Conservation (phyloP, 2,797 vertebrate genomes). For the Tauraco hartlaubi region DNA sequence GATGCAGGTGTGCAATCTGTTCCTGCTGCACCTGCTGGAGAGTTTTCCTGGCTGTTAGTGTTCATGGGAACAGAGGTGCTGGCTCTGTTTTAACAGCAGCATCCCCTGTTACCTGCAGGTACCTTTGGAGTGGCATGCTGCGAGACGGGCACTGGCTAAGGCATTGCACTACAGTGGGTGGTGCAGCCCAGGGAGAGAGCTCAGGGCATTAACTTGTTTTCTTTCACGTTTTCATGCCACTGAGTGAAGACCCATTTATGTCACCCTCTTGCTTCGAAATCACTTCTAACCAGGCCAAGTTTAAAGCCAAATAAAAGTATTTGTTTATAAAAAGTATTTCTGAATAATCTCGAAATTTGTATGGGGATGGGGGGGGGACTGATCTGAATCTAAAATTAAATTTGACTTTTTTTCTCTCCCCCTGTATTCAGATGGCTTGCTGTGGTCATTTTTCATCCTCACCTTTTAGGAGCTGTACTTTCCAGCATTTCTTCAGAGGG, state of each 20-base stretch:
- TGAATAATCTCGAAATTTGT: not conserved
- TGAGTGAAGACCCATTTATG: not conserved
- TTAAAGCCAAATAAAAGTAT: not conserved
- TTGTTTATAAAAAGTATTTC: not conserved
- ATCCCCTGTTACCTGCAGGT: not conserved
- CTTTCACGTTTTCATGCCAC: not conserved
- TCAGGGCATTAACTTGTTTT: not conserved
- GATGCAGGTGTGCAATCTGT: not conserved
- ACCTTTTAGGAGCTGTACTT: not conserved
- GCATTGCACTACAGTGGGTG: not conserved
- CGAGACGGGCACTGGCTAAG: not conserved
- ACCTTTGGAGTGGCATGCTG: not conserved
- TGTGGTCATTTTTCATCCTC: not conserved
- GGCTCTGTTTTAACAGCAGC: not conserved
- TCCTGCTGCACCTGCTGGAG: not conserved
- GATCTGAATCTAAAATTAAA: not conserved
- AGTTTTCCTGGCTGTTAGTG: accelerated
- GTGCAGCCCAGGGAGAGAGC: not conserved
- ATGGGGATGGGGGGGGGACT: not conserved
- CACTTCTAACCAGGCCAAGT: not conserved
- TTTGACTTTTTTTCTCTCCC: not conserved
- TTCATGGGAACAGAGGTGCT: not conserved
- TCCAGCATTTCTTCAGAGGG: not conserved
- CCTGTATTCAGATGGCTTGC: not conserved
- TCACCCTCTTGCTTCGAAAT: not conserved